phyloP scores from a whole-genome alignment of 37 sponge, comb jelly and placozoan species.

The Ephydatia muelleri region DNA sequence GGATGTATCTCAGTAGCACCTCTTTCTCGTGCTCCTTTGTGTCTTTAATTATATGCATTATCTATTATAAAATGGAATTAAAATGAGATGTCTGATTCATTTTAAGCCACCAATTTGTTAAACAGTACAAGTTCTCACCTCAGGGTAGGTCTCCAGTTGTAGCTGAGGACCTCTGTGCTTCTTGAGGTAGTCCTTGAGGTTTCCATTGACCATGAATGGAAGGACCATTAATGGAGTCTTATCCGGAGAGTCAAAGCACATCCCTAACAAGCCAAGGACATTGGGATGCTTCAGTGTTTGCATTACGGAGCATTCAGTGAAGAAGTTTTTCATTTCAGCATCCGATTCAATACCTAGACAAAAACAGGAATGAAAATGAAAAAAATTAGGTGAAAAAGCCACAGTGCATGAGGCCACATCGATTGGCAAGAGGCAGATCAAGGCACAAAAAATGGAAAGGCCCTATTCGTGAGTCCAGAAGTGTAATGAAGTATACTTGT shows the following conservation, averaged over 20 bases:
- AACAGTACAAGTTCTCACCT: background rate
- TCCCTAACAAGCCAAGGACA: slow-evolving; percentile 19
- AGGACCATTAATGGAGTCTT: slow-evolving; percentile 20
- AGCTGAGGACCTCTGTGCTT: background rate
- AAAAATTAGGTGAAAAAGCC: background rate
- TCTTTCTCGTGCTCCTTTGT: background rate
- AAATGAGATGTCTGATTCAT: too few species aligned
- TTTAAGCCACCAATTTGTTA: too few species aligned
- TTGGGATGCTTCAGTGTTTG: slow-evolving; percentile 24
- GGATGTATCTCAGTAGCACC: background rate
- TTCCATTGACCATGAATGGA: slow-evolving; percentile 37
- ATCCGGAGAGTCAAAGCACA: slow-evolving; percentile 33
- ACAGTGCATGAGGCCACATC: too few species aligned
- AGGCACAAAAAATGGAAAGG: too few species aligned
- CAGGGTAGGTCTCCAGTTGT: background rate
- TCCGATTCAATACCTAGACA: background rate
- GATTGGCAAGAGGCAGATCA: too few species aligned
- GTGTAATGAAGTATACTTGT: too few species aligned
- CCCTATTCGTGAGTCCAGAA: too few species aligned
- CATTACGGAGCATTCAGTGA: slow-evolving; percentile 14
- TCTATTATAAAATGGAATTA: background rate
- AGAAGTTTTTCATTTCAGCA: background rate
- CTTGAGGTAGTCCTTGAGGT: slow-evolving; percentile 8
- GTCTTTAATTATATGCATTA: background rate
- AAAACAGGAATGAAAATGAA: background rate